Evolutionary conservation across 2,113 vertebrate genomes (phyloP), one percentile per base, ranked within the genome.

Genomic region (Hyperoodon ampullatus): DNA sequence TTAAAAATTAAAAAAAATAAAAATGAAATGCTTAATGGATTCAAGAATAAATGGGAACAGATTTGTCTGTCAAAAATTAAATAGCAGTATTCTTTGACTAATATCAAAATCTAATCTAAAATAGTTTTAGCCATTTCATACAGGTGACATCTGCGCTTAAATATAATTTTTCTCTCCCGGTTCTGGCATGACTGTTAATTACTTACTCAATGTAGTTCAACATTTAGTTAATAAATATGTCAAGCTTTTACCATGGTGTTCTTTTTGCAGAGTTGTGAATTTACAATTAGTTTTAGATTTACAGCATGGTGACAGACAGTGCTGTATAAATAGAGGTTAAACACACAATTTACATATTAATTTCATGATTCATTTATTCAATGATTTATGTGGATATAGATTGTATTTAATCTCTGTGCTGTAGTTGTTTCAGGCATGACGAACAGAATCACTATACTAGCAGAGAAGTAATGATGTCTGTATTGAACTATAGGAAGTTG

Each of bases 301-400:
- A 99, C 98, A 98, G 98, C 98, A 98, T 98, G 98, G 98, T 99
- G 99, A 99, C 99, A 99, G 99, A 98, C 99, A 99, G 99, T 99
- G 98, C 98, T 99, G 98, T 99, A 99, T 99, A 99, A 99, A 99
- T 99, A 99, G 99, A 99, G 99, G 99, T 99, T 99, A 99, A 99
- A 99, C 98, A 99, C 99, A 99, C 99, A 99, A 99, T 99, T 99
- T 99, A 99, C 99, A 99, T 99, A 99, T 99, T 99, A 99, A 99
- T 99, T 99, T 99, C 99, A 99, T 99, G 99, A 99, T 99, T 99
- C 99, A 99, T 99, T 99, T 99, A 99, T 99, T 99, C 99, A 99
- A 98, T 99, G 99, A 99, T 99, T 99, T 99, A 99, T 99, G 99
- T 99, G 98, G 98, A 98, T 99, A 99, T 99, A 99, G 99, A 99